These are phyloP conservation scores for Lacerta bilineata DNA, from an alignment of 2,797 vertebrate genomes.

Conservation along the genomic window DNA sequence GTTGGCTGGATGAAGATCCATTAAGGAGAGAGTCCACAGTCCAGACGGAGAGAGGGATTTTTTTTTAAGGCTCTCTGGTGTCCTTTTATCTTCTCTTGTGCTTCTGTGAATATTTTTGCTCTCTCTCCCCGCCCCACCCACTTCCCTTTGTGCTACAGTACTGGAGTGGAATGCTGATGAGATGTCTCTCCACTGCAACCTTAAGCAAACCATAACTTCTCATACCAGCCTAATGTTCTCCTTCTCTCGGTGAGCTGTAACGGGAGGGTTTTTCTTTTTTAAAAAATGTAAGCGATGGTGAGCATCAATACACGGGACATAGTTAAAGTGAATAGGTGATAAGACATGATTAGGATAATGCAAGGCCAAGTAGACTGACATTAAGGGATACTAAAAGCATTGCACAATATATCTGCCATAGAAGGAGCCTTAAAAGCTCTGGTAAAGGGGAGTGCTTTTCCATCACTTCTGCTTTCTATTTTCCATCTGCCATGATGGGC, in stretches of 20 bases:
- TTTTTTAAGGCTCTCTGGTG: constrained; percentile 51
- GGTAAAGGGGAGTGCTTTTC: neutral
- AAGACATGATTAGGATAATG: constrained; percentile 40
- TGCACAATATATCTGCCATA: neutral
- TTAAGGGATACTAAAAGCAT: constrained; percentile 20
- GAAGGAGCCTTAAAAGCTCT: constrained; percentile 14
- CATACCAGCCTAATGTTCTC: constrained; percentile 32
- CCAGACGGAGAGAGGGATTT: constrained; percentile 36
- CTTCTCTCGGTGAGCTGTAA: constrained; percentile 28
- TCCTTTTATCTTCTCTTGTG: constrained; percentile 64
- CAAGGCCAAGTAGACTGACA: constrained; percentile 38
- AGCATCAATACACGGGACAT: constrained; percentile 48
- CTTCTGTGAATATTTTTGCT: constrained; percentile 59
- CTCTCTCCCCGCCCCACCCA: neutral
- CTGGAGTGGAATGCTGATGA: constrained; percentile 67
- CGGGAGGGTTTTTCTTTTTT: constrained; percentile 3
- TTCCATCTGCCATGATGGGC: neutral
- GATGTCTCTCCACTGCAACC: constrained; percentile 48
- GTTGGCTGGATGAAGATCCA: constrained; percentile 57
- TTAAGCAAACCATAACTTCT: constrained; percentile 53
- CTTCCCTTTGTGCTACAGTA: constrained; percentile 41
- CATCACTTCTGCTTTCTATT: constrained; percentile 14
- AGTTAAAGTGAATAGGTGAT: constrained; percentile 47
- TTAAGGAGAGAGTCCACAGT: constrained; percentile 62
- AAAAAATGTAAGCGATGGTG: constrained; percentile 30